phyloP scores from a whole-genome alignment of 2,797 vertebrate genomes.

The Sebastes dallii region DNA sequence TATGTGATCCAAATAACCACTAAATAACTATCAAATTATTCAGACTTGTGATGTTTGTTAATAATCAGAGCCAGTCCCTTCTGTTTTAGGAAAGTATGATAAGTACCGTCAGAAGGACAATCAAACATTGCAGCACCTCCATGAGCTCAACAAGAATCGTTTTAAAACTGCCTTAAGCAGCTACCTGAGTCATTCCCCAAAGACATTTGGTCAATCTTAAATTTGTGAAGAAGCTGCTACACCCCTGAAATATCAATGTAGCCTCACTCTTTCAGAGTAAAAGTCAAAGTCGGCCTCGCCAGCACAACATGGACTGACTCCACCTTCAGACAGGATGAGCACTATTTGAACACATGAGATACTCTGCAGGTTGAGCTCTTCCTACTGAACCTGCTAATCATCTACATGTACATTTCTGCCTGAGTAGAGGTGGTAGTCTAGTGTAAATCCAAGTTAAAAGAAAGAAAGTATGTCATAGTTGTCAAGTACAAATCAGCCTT shows the following conservation, averaged over 20 bases:
- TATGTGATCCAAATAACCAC: too few species aligned
- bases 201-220: background rate
- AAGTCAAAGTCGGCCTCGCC: background rate
- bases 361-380: background rate
- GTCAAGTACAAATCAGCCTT: constrained; percentile 16
- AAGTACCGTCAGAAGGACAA: too few species aligned
- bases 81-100: too few species aligned
- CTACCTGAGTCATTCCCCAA: background rate
- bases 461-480: background rate
- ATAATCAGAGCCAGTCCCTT: too few species aligned
- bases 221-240: background rate
- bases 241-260: background rate
- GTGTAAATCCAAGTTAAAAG: background rate
- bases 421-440: background rate
- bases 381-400: background rate
- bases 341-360: background rate
- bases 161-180: background rate
- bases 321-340: background rate
- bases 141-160: too few species aligned
- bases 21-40: too few species aligned
- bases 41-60: too few species aligned
- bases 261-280: background rate
- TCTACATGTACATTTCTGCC: background rate
- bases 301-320: background rate
- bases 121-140: too few species aligned